Conservation (phyloP, 2,113 vertebrate genomes). For the Mola mola region DNA sequence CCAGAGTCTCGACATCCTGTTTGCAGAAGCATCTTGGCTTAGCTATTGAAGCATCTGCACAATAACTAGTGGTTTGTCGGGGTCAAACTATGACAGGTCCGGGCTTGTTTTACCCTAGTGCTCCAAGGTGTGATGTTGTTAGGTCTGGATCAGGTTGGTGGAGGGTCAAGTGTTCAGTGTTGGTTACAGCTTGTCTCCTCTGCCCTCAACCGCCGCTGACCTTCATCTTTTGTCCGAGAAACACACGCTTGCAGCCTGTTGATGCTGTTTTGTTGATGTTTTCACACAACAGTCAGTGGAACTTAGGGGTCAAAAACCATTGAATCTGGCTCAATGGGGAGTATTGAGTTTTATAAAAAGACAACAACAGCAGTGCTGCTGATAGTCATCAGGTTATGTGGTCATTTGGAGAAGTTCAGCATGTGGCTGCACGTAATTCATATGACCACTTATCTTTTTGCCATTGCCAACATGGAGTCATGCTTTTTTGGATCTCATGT, state of each 20-base stretch:
- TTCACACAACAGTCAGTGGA: slow-evolving; percentile 5
- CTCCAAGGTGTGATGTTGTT: slow-evolving; percentile 53
- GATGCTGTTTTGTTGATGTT: slow-evolving; percentile 43
- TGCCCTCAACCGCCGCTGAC: background rate
- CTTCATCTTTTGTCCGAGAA: slow-evolving; percentile 38
- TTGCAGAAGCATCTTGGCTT: slow-evolving; percentile 24
- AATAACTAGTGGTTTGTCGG: slow-evolving; percentile 12
- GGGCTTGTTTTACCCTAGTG: slow-evolving; percentile 52
- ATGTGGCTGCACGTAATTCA: slow-evolving; percentile 19
- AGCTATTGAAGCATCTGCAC: background rate
- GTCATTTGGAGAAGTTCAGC: slow-evolving; percentile 35
- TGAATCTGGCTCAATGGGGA: slow-evolving; percentile 27
- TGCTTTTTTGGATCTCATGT: slow-evolving; percentile 49
- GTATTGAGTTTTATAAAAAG: slow-evolving; percentile 22
- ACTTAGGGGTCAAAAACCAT: slow-evolving; percentile 16
- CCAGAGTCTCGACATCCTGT: slow-evolving; percentile 4
- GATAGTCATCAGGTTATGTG: slow-evolving; percentile 25
- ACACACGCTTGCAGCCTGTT: slow-evolving; percentile 15
- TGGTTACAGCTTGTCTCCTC: slow-evolving; percentile 15
- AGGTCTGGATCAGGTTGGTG: slow-evolving; percentile 39
- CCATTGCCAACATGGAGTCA: slow-evolving; percentile 23
- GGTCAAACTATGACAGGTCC: slow-evolving; percentile 49
- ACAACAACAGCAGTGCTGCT: slow-evolving; percentile 14
- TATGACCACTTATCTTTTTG: slow-evolving; percentile 42
- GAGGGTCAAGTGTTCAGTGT: slow-evolving; percentile 49